Evolutionary conservation across 2,888 invertebrate species (phyloP).

Genomic region (Limnephilus marmoratus): DNA sequence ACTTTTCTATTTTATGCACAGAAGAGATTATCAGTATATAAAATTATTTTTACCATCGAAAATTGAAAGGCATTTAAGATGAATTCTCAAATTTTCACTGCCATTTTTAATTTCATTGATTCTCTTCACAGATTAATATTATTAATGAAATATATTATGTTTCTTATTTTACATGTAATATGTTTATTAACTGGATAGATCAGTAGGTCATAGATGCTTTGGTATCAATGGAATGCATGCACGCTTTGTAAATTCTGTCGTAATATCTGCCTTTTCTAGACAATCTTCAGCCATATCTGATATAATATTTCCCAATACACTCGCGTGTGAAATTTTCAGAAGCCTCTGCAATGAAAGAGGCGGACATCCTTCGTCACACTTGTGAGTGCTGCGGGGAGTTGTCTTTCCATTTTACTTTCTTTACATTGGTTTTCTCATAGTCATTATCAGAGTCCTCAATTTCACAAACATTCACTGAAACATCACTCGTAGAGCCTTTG

Average conservation of each 20-base stretch:
- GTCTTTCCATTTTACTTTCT: constrained; percentile 60
- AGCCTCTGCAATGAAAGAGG: constrained; percentile 64
- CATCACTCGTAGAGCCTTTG: constrained; percentile 84
- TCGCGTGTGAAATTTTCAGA: neutral
- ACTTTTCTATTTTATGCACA: neutral
- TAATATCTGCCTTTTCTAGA: neutral
- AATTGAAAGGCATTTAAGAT: neutral
- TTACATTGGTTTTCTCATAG: constrained; percentile 70
- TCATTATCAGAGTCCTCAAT: constrained; percentile 87
- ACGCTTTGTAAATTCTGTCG: neutral
- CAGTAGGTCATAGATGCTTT: neutral
- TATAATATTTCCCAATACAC: constrained; percentile 10
- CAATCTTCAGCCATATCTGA: neutral
- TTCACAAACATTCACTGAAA: constrained; percentile 88
- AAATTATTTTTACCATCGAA: neutral
- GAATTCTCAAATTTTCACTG: neutral
- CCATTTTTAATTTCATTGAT: neutral
- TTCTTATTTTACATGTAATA: neutral
- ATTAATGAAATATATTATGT: neutral
- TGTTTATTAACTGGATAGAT: neutral
- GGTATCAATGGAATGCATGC: neutral
- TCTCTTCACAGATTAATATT: neutral
- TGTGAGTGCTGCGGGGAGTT: constrained; percentile 65
- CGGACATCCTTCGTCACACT: constrained; percentile 66
- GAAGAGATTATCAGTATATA: neutral